Evolutionary conservation across 1,140 invertebrate species (phyloP).

Genomic region (Megalopta genalis): DNA sequence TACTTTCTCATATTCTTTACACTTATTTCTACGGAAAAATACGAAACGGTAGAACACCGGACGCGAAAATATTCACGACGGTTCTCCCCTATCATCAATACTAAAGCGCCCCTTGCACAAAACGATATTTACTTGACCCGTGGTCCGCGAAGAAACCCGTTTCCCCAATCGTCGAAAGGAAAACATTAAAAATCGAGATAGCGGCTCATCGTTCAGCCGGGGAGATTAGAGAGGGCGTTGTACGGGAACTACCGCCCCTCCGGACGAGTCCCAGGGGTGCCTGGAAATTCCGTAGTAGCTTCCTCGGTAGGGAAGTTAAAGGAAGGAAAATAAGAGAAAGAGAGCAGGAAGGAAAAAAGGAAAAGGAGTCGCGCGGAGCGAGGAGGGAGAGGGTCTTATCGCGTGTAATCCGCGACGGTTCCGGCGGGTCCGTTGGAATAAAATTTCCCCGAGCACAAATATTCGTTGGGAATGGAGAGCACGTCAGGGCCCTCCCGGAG

Average conservation of each 20-base stretch:
- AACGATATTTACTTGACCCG: too few species aligned
- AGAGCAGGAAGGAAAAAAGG: background rate
- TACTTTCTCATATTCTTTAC: too few species aligned
- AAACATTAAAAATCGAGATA: background rate
- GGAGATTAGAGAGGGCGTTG: background rate
- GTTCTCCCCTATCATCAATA: too few species aligned
- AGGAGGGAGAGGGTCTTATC: conserved; percentile 4
- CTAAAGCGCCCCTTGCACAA: too few species aligned
- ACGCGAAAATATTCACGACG: too few species aligned
- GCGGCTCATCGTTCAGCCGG: background rate
- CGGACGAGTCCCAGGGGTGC: background rate
- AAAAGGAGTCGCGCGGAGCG: too few species aligned
- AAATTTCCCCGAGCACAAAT: conserved; percentile 26
- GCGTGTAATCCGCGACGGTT: conserved; percentile 23
- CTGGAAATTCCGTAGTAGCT: background rate
- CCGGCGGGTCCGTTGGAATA: background rate
- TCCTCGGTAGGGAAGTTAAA: background rate
- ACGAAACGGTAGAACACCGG: too few species aligned
- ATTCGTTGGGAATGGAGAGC: conserved; percentile 56
- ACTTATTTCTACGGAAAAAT: too few species aligned
- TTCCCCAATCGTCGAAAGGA: background rate
- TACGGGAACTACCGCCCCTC: background rate
- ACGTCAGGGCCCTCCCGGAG: conserved; percentile 53
- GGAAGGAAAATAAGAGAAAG: background rate
- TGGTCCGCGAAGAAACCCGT: too few species aligned